phyloP scores from a whole-genome alignment of 2,888 invertebrate genomes.

The Thysanoteuthis rhombus region DNA sequence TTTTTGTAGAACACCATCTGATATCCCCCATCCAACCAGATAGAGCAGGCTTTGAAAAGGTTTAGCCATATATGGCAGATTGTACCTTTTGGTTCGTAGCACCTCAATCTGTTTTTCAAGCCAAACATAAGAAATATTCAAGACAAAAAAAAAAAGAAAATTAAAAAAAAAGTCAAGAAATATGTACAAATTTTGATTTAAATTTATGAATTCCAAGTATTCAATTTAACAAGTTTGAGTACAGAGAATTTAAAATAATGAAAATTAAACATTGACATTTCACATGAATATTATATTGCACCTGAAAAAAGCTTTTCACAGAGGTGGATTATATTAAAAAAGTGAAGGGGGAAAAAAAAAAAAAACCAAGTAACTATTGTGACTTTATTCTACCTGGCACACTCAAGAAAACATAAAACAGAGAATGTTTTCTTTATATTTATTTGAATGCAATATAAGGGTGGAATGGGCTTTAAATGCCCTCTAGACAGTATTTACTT shows the following conservation, averaged over 20 bases:
- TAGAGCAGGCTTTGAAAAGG: too few species aligned
- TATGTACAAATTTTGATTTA: not conserved
- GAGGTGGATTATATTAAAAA: not conserved
- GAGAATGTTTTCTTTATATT: not conserved
- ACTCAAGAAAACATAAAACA: not conserved
- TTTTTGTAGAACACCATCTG: too few species aligned
- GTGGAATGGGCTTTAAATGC: not conserved
- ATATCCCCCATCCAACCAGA: too few species aligned
- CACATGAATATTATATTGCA: not conserved
- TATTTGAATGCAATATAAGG: conserved; percentile 16
- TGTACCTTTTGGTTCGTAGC: too few species aligned
- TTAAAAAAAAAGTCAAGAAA: too few species aligned
- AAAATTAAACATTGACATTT: not conserved
- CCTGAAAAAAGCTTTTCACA: too few species aligned
- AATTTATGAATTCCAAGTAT: not conserved
- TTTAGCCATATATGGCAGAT: too few species aligned
- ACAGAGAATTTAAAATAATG: not conserved
- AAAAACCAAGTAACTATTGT: not conserved
- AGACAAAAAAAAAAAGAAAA: not conserved
- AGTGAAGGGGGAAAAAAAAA: not conserved
- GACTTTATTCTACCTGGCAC: not conserved
- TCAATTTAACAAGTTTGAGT: not conserved
- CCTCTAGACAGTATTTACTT: not conserved
- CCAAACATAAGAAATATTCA: not conserved
- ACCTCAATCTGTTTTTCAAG: too few species aligned